Percentiles rank a stretch among this genome's conserved stretches.
Conservation (phyloP, 2,888 invertebrate genomes). For the Pollenia griseotomentosa region DNA sequence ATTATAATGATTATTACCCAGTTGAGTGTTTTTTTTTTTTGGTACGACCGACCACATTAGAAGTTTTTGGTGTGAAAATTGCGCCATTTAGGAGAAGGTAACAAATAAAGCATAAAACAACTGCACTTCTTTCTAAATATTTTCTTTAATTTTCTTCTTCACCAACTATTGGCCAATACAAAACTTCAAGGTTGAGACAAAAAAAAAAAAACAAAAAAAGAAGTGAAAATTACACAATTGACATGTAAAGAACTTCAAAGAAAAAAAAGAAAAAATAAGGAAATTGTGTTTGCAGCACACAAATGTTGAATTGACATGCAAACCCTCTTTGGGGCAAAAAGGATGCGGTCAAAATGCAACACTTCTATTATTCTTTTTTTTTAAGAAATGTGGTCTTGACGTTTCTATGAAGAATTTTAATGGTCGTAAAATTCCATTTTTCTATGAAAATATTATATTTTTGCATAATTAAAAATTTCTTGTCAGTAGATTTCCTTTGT, state of each 20-base stretch:
- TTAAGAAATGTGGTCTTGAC: not conserved
- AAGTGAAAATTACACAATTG: conserved; percentile 44
- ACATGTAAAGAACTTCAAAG: conserved; percentile 14
- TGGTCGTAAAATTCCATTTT: not conserved
- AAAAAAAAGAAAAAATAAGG: conserved; percentile 49
- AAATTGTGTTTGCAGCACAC: conserved; percentile 55
- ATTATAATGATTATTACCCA: conserved; percentile 34
- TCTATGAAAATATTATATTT: not conserved
- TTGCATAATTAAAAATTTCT: conserved; percentile 10
- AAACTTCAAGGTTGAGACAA: conserved; percentile 42
- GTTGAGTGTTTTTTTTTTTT: not conserved
- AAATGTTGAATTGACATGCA: conserved; percentile 57
- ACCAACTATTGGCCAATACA: conserved; percentile 8
- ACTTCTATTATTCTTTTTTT: not conserved
- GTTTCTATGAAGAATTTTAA: not conserved
- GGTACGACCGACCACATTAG: not conserved
- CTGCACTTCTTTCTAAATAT: conserved; percentile 32
- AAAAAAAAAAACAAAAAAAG: not conserved
- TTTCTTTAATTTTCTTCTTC: conserved; percentile 10
- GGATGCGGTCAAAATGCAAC: conserved; percentile 28
- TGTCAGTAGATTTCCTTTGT: not conserved
- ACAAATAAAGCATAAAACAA: conserved; percentile 1
- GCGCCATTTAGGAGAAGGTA: not conserved
- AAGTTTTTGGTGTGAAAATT: conserved; percentile 35
- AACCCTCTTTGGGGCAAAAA: not conserved